These are phyloP conservation scores for Hippocampus guttulatus DNA, from an alignment of 2,113 vertebrate genomes.

Conservation along the genomic window DNA sequence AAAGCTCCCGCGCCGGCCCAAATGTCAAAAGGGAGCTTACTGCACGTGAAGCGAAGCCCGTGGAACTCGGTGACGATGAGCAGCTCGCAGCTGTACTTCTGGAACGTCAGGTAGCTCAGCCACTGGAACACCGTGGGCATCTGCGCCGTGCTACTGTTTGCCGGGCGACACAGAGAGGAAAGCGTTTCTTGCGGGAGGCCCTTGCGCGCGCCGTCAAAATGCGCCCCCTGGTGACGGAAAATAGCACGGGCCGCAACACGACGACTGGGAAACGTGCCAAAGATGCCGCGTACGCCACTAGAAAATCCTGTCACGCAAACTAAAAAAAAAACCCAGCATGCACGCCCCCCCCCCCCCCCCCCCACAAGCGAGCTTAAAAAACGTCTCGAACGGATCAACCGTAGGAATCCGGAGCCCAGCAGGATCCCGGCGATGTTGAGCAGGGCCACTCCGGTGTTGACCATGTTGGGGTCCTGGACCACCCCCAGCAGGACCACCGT, in stretches of 20 bases:
- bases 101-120: constrained; percentile 88
- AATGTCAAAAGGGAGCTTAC: constrained; percentile 70
- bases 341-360: too few species aligned
- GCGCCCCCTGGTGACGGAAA: too few species aligned
- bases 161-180: not conserved
- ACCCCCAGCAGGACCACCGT: constrained; percentile 86
- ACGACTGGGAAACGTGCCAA: too few species aligned
- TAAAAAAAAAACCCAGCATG: too few species aligned
- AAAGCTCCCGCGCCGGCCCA: too few species aligned
- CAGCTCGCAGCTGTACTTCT: constrained; percentile 91
- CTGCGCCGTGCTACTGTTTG: constrained; percentile 79
- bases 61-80: constrained; percentile 92
- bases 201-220: too few species aligned
- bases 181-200: not conserved
- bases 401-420: constrained; percentile 85
- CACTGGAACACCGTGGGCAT: constrained; percentile 86
- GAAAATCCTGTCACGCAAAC: too few species aligned
- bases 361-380: not conserved
- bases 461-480: constrained; percentile 84
- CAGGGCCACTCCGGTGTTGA: constrained; percentile 83
- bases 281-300: too few species aligned
- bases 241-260: too few species aligned
- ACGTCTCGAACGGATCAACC: constrained; percentile 64
- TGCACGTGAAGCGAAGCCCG: constrained; percentile 84
- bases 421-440: constrained; percentile 85